Percentiles rank a stretch among this genome's conserved stretches.
phyloP scores from a whole-genome alignment of 2,113 vertebrate genomes.

The Erythrocercus mccallii region DNA sequence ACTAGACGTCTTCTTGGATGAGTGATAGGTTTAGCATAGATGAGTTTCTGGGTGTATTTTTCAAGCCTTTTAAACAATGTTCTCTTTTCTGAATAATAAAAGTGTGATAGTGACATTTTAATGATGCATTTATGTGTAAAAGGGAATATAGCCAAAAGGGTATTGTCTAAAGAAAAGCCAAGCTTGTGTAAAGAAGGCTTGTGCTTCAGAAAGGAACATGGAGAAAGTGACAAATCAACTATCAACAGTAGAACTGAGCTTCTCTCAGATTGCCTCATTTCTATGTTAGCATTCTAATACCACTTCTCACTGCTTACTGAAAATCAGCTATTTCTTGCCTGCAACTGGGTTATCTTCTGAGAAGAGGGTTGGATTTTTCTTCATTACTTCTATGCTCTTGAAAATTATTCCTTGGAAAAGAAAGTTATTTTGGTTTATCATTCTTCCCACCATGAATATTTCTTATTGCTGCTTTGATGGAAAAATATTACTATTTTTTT shows the following conservation, averaged over 20 bases:
- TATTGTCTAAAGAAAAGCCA: background rate
- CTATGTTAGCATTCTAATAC: background rate
- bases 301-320: background rate
- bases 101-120: background rate
- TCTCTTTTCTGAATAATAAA: background rate
- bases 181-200: background rate
- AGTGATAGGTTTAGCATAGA: background rate
- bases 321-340: background rate
- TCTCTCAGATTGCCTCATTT: background rate
- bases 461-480: background rate
- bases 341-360: background rate
- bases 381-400: background rate
- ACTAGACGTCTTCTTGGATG: background rate
- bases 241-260: background rate
- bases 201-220: background rate
- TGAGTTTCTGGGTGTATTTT: background rate
- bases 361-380: background rate
- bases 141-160: background rate
- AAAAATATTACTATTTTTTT: background rate
- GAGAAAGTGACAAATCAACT: constrained; percentile 5
- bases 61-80: background rate
- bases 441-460: background rate
- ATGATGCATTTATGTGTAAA: background rate
- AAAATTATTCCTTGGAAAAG: background rate
- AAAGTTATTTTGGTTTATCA: background rate